Evolutionary conservation across 2,113 vertebrate species (phyloP).

Genomic region (Nerophis ophidion): DNA sequence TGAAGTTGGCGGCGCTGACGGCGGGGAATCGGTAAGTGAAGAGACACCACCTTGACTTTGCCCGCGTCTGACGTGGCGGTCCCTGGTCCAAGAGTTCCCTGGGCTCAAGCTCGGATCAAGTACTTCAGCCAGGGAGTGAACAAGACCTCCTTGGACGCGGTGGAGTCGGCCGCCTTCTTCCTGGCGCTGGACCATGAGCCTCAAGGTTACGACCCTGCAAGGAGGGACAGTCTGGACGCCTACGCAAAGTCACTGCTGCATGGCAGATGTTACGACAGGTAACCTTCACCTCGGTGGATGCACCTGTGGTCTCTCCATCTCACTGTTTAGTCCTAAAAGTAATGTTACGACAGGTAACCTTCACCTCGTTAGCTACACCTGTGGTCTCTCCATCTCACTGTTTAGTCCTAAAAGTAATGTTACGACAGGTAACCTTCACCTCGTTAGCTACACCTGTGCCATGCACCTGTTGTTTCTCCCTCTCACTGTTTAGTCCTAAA

Average conservation of each 20-base stretch:
- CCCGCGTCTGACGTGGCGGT: not conserved
- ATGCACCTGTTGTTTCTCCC: no score
- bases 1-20: slow-evolving; percentile 80
- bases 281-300: not conserved
- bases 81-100: slow-evolving; percentile 71
- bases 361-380: no score
- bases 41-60: not conserved
- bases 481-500: no score
- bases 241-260: slow-evolving; percentile 91
- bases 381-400: no score
- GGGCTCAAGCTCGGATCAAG: slow-evolving; percentile 79
- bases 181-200: slow-evolving; percentile 81
- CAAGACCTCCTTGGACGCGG: slow-evolving; percentile 74
- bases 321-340: no score
- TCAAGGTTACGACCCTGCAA: slow-evolving; percentile 64
- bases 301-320: no score
- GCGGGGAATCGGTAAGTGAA: slow-evolving; percentile 78
- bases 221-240: slow-evolving; percentile 71
- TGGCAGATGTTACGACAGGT: slow-evolving; percentile 89
- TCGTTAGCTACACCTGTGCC: no score
- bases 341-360: not conserved
- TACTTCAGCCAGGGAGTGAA: slow-evolving; percentile 82
- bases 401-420: slow-evolving; percentile 48
- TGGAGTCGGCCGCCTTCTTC: slow-evolving; percentile 88
- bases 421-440: slow-evolving; percentile 76